Base-by-base conservation (phyloP, 2,888 invertebrate species). In the Calephelis perditalis region DNA sequence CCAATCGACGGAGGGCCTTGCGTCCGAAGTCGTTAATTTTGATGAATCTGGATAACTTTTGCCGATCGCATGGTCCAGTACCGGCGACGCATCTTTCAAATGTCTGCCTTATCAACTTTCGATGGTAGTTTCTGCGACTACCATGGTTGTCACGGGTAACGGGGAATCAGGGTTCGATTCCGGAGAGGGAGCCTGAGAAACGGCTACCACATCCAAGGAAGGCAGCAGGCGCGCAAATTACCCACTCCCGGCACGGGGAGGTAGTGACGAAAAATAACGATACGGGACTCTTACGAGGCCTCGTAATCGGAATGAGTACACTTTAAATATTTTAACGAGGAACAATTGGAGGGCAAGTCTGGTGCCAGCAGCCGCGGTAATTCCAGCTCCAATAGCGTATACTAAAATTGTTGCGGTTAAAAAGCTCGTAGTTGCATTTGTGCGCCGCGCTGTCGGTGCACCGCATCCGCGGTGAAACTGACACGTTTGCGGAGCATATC, bases 111-210 rank as follows among this genome's bases (percentile, higher is more conserved):
- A 92, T 93, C 92, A 92, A 92, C 92, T 92, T 82, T 92, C 89
- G 92, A 93, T 91, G 92, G 92, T 92, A 92, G 91, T 88, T 86
- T 92, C 90, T 86, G 84, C 82, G 92, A 88, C 92, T 92, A 92
- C 92, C 92, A 92, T 93, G 92, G 92, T 92, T 85, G 88, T 91
- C 86, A 94, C 92, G 92, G 92, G 93, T 94, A 92, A 93, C 93
- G 93, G 93, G 91, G 93, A 93, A 94, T 94, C 91, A 93, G 93
- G 93, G 93, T 93, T 94, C 92, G 92, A 92, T 93, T 93, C 92
- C 92, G 92, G 92, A 93, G 93, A 93, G 92, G 92, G 92, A 92
- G 92, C 92, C 92, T 92, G 92, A 92, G 92, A 92, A 92, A 93
- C 91, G 92, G 92, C 92, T 92, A 92, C 92, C 92, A 93, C 92